Evolutionary conservation across 2,113 vertebrate species (phyloP).

Genomic region (Forbesichthys papilliferus): DNA sequence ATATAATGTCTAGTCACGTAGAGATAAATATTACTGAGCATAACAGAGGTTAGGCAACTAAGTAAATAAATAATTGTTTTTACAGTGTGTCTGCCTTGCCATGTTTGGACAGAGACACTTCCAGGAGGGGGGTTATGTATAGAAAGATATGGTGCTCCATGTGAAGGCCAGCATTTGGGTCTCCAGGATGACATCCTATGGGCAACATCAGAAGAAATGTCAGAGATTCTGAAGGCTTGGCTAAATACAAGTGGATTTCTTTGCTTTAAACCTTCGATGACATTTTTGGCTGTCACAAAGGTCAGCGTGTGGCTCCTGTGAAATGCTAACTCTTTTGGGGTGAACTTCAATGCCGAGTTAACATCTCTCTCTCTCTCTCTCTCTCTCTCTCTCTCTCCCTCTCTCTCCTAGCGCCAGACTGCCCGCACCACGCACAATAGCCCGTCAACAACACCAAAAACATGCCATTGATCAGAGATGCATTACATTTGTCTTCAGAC

Average conservation of each 20-base stretch:
- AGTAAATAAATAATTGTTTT: no score
- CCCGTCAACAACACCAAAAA: conserved; percentile 50
- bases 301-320: conserved; percentile 72
- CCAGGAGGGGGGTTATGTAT: conserved; percentile 15
- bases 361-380: conserved; percentile 57
- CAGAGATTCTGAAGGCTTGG: conserved; percentile 78
- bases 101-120: neutral
- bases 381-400: conserved; percentile 29
- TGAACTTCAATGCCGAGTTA: conserved; percentile 75
- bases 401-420: neutral
- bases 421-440: conserved; percentile 50
- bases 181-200: conserved; percentile 73
- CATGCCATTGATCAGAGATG: conserved; percentile 36
- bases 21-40: no score
- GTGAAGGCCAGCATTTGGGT: conserved; percentile 67
- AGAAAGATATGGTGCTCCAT: conserved; percentile 45
- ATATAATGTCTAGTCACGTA: no score
- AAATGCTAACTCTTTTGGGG: conserved; percentile 75
- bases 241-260: conserved; percentile 78
- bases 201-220: conserved; percentile 81
- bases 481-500: neutral
- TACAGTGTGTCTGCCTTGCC: no score
- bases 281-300: conserved; percentile 78
- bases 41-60: no score
- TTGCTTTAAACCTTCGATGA: conserved; percentile 77